These are phyloP conservation scores for Chymomyza amoena DNA, from an alignment of 2,888 invertebrate genomes.

Conservation along the genomic window DNA sequence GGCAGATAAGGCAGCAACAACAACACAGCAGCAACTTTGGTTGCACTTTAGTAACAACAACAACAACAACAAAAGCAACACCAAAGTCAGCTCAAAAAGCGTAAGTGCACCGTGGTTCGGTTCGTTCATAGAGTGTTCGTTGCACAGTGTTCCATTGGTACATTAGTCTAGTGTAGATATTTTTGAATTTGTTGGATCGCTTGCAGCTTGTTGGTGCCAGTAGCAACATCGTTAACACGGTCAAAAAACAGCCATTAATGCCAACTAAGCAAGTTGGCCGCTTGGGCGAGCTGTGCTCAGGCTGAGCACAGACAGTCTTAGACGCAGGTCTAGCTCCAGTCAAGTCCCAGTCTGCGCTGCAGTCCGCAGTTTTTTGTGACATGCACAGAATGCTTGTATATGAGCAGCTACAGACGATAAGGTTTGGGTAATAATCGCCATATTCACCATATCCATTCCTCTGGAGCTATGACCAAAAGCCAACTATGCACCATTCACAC, in stretches of 20 bases:
- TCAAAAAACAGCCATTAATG: slow-evolving; percentile 63
- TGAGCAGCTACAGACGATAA: slow-evolving; percentile 6
- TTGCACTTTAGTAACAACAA: slow-evolving; percentile 2
- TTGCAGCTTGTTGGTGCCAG: background rate
- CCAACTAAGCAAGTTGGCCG: slow-evolving; percentile 25
- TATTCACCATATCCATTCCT: slow-evolving; percentile 52
- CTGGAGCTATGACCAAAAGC: background rate
- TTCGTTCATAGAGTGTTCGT: slow-evolving; percentile 31
- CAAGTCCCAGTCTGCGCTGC: slow-evolving; percentile 6
- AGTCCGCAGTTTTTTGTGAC: background rate
- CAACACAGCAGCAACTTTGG: background rate
- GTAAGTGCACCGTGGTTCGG: slow-evolving; percentile 60
- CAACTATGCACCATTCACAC: background rate
- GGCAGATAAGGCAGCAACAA: background rate
- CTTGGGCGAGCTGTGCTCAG: slow-evolving; percentile 9
- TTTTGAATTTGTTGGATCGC: background rate
- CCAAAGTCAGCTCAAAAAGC: slow-evolving; percentile 26
- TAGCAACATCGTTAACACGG: slow-evolving; percentile 67
- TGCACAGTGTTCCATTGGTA: slow-evolving; percentile 11
- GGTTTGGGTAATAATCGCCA: slow-evolving; percentile 1
- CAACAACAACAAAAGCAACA: background rate
- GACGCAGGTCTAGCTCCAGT: background rate
- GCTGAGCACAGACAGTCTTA: slow-evolving; percentile 12
- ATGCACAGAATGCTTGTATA: slow-evolving; percentile 8
- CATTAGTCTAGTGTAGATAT: too few species aligned